Evolutionary conservation across 2,113 vertebrate genomes (phyloP).

Genomic region (Sylvia atricapilla): DNA sequence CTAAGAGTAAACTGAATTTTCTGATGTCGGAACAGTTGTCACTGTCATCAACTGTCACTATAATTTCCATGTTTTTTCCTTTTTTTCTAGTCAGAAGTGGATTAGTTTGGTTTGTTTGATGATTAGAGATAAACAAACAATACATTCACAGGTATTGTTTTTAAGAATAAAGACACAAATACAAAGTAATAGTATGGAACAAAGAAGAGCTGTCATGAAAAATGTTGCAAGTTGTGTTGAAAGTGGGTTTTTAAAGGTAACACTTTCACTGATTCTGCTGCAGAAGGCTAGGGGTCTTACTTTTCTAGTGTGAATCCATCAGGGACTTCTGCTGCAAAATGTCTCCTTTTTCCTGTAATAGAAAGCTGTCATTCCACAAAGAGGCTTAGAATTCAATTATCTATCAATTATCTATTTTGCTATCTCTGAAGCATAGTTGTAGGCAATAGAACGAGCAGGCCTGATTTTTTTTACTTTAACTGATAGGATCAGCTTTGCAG

Average conservation of each 20-base stretch:
- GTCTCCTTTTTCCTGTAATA: not conserved
- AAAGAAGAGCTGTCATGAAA: not conserved
- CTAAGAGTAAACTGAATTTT: not conserved
- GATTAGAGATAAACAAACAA: not conserved
- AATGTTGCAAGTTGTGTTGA: not conserved
- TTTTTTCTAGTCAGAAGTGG: not conserved
- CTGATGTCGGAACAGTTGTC: not conserved
- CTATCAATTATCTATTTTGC: not conserved
- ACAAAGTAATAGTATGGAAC: not conserved
- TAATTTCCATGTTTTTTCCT: conserved; percentile 4
- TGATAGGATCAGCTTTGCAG: not conserved
- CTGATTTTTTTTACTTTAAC: not conserved
- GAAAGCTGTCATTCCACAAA: not conserved
- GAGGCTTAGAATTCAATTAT: not conserved
- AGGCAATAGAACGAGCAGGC: not conserved
- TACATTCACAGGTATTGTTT: not conserved
- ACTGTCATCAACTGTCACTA: not conserved
- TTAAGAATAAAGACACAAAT: not conserved
- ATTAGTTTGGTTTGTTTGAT: not conserved
- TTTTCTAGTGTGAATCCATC: not conserved
- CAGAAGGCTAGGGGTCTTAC: not conserved
- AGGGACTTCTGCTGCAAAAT: not conserved
- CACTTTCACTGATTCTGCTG: not conserved
- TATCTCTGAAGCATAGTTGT: not conserved
- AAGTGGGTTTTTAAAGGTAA: not conserved